These are phyloP conservation scores for Hydrozoanthus tunicans DNA, from an alignment of 64 coral and sea anemone species.

Conservation along the genomic window DNA sequence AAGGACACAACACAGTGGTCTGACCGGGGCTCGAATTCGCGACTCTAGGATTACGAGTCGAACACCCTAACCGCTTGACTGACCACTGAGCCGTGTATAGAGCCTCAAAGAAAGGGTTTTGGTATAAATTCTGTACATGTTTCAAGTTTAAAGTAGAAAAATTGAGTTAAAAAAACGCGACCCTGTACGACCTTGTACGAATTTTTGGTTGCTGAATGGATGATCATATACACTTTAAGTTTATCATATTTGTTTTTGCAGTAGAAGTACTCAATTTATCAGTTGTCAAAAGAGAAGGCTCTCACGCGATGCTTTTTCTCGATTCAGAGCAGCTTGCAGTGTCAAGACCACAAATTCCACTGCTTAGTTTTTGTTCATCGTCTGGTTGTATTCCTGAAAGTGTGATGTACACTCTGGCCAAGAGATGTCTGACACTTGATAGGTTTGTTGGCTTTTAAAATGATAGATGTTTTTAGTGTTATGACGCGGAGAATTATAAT, in stretches of 20 bases:
- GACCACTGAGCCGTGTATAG: too few relatives aligned
- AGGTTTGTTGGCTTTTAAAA: neutral
- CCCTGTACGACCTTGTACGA: too few relatives aligned
- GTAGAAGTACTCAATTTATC: neutral
- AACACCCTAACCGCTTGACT: too few relatives aligned
- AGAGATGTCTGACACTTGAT: conserved; percentile 10
- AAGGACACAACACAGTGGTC: too few relatives aligned
- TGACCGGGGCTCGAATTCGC: too few relatives aligned
- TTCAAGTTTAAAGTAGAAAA: too few relatives aligned
- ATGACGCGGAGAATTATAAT: neutral
- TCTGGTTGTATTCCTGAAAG: neutral
- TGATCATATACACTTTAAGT: too few relatives aligned
- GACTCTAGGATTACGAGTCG: too few relatives aligned
- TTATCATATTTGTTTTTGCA: neutral
- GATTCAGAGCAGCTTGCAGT: neutral
- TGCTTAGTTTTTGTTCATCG: neutral
- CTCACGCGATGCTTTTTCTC: neutral
- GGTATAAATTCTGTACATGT: too few relatives aligned
- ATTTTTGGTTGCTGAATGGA: too few relatives aligned
- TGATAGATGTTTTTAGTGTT: neutral
- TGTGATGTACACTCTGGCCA: conserved; percentile 10
- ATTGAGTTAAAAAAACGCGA: too few relatives aligned
- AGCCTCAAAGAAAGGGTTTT: too few relatives aligned
- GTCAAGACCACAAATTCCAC: neutral
- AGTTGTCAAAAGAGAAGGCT: neutral